Evolutionary conservation across 2,113 vertebrate genomes (phyloP).

Genomic region (Climacteris rufus): DNA sequence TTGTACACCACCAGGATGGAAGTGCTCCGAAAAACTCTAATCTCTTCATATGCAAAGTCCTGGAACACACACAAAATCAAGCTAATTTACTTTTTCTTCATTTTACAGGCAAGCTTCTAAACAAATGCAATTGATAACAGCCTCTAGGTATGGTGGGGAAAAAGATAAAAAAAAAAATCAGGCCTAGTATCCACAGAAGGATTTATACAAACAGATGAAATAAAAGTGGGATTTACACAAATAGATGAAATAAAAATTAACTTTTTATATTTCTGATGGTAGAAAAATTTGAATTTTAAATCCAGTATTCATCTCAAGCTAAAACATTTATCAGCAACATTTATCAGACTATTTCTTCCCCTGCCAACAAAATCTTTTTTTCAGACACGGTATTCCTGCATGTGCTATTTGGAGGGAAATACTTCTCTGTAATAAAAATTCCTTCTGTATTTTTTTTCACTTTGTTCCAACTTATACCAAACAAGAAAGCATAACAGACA

Average conservation of each 20-base stretch:
- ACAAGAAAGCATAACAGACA: constrained; percentile 72
- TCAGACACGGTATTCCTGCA: constrained; percentile 58
- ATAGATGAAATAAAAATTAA: neutral
- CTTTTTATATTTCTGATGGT: neutral
- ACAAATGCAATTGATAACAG: neutral
- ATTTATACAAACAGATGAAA: neutral
- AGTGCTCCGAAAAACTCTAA: neutral
- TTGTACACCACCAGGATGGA: neutral
- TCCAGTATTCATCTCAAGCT: neutral
- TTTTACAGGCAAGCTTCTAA: neutral
- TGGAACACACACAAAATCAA: neutral
- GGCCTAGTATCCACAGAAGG: neutral
- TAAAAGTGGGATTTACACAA: neutral
- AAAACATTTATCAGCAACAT: neutral
- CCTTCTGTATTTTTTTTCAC: constrained; percentile 68
- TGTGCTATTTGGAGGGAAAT: constrained; percentile 71
- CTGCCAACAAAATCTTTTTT: constrained; percentile 55
- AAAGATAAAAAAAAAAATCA: neutral
- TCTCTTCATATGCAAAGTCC: neutral
- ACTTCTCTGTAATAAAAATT: constrained; percentile 76
- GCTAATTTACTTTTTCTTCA: neutral
- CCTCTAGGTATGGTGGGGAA: neutral
- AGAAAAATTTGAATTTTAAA: neutral
- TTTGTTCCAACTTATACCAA: constrained; percentile 69
- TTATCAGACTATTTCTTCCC: neutral